phyloP scores from a whole-genome alignment of 2,797 vertebrate genomes.

The Tinamus major region DNA sequence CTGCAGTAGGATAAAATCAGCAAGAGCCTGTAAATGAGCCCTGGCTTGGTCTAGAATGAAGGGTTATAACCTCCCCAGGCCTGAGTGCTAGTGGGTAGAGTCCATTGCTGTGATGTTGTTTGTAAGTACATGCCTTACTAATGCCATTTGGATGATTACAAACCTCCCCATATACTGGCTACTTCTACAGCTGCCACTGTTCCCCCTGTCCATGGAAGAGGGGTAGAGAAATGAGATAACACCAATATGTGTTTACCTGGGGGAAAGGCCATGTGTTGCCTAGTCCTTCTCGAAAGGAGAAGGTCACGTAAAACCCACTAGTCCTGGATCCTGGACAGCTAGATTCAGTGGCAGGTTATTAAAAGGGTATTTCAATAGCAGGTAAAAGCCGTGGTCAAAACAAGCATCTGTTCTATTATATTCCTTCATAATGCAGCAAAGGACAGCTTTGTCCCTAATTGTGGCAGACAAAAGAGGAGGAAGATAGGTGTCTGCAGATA shows the following conservation, averaged over 20 bases:
- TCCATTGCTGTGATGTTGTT: neutral
- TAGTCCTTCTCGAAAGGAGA: neutral
- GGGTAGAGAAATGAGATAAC: neutral
- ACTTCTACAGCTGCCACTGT: neutral
- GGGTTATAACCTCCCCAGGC: neutral
- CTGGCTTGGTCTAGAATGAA: neutral
- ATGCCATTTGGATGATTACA: neutral
- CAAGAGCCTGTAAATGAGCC: neutral
- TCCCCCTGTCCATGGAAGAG: neutral
- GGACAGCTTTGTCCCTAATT: neutral
- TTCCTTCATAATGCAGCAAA: neutral
- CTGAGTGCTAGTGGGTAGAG: neutral
- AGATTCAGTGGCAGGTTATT: neutral
- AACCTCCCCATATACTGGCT: neutral
- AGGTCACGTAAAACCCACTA: neutral
- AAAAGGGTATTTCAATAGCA: neutral
- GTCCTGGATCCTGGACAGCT: neutral
- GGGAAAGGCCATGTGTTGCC: neutral
- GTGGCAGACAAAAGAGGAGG: neutral
- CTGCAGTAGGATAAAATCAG: neutral
- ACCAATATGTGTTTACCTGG: neutral
- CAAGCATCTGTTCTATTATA: neutral
- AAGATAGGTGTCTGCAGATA: neutral
- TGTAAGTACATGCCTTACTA: neutral
- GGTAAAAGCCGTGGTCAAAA: neutral